phyloP scores from a whole-genome alignment of 2,113 vertebrate species.

The Ptychochromis oligacanthus region DNA sequence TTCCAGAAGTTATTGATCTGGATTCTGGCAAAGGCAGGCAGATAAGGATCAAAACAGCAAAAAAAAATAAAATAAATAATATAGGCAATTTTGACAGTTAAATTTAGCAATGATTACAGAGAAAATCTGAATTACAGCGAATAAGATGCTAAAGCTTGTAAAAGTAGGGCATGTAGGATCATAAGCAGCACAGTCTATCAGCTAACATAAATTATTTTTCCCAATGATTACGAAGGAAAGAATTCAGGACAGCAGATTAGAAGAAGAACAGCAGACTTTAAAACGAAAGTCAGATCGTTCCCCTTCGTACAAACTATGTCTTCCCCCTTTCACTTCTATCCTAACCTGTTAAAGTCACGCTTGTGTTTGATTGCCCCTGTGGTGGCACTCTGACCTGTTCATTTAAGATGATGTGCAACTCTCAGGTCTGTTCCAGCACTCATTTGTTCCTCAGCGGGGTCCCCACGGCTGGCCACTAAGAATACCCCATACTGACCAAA shows the following conservation, averaged over 20 bases:
- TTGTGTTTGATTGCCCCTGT: conserved; percentile 76
- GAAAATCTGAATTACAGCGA: conserved; percentile 13
- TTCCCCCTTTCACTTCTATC: background rate
- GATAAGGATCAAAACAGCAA: conserved; percentile 25
- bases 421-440: conserved; percentile 68
- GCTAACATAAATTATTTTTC: conserved; percentile 38
- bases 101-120: conserved; percentile 40
- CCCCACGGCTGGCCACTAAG: conserved; percentile 66
- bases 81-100: conserved; percentile 23
- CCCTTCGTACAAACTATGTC: background rate
- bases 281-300: conserved; percentile 9
- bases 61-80: background rate
- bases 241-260: conserved; percentile 35
- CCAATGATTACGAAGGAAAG: conserved; percentile 14
- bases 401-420: conserved; percentile 83
- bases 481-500: conserved; percentile 70
- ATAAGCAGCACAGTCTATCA: conserved; percentile 20
- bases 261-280: conserved; percentile 16
- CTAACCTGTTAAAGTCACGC: conserved; percentile 67
- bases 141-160: conserved; percentile 33
- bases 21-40: conserved; percentile 7
- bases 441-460: conserved; percentile 70
- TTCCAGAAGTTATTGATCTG: conserved; percentile 48
- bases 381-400: conserved; percentile 75
- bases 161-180: conserved; percentile 46